phyloP scores from a whole-genome alignment of 2,113 vertebrate genomes.

The Notechis scutatus region DNA sequence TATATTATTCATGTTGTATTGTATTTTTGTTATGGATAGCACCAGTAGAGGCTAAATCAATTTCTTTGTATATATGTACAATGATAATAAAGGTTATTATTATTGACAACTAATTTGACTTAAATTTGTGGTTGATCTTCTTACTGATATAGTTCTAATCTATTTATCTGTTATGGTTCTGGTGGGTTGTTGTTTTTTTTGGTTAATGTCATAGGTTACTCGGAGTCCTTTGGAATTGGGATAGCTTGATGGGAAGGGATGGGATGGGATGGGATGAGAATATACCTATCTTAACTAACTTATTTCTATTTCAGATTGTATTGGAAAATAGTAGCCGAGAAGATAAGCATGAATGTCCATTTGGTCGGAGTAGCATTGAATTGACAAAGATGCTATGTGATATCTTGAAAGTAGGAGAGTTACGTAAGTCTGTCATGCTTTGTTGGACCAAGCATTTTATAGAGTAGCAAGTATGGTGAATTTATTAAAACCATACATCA shows the following conservation, averaged over 20 bases:
- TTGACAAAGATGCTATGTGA: conserved; percentile 98
- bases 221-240: background rate
- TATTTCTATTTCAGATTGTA: conserved; percentile 80
- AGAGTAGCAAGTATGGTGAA: background rate
- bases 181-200: background rate
- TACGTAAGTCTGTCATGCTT: conserved; percentile 82
- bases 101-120: background rate
- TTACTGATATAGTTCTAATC: background rate
- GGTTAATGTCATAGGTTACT: background rate
- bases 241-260: background rate
- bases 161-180: background rate
- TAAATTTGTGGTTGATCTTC: background rate
- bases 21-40: no score
- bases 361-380: conserved; percentile 97
- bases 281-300: background rate
- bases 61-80: no score
- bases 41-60: no score
- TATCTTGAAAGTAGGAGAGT: conserved; percentile 96
- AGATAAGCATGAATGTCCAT: conserved; percentile 97
- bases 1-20: no score
- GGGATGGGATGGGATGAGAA: background rate
- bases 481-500: background rate
- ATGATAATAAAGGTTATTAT: no score
- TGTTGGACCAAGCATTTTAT: background rate
- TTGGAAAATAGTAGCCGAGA: conserved; percentile 98